These are phyloP conservation scores for Drosophila phalerata DNA, from an alignment of 2,888 invertebrate genomes.

Conservation along the genomic window DNA sequence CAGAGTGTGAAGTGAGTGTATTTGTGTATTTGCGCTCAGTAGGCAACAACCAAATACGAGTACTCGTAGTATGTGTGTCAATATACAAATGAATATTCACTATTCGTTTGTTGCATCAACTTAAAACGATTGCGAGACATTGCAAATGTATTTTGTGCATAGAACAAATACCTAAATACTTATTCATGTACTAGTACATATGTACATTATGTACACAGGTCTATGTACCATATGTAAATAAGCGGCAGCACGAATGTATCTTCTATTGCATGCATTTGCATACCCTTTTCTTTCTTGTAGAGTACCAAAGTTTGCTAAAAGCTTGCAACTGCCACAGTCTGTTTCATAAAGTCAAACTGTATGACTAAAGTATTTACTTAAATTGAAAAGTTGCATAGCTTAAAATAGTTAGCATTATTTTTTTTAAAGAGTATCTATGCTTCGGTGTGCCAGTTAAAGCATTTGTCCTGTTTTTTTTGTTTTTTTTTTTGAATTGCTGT, in stretches of 20 bases:
- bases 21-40: slow-evolving; percentile 5
- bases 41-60: slow-evolving; percentile 6
- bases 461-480: background rate
- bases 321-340: background rate
- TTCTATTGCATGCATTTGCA: slow-evolving; percentile 24
- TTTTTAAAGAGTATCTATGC: slow-evolving; percentile 25
- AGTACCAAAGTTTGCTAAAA: background rate
- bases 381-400: background rate
- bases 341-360: background rate
- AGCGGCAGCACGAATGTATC: slow-evolving; percentile 11
- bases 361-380: background rate
- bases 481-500: slow-evolving; percentile 14
- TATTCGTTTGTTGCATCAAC: slow-evolving; percentile 41
- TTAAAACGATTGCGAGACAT: slow-evolving; percentile 41
- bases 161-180: slow-evolving; percentile 32
- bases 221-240: slow-evolving; percentile 42
- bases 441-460: background rate
- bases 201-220: slow-evolving; percentile 14
- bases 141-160: slow-evolving; percentile 53
- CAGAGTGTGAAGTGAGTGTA: slow-evolving; percentile 17
- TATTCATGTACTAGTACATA: background rate
- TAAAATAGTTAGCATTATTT: background rate
- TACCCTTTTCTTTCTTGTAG: slow-evolving; percentile 20
- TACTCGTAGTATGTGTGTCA: slow-evolving; percentile 18
- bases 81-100: slow-evolving; percentile 37